Evolutionary conservation across 1,140 invertebrate species (phyloP).

Genomic region (Diprion similis): DNA sequence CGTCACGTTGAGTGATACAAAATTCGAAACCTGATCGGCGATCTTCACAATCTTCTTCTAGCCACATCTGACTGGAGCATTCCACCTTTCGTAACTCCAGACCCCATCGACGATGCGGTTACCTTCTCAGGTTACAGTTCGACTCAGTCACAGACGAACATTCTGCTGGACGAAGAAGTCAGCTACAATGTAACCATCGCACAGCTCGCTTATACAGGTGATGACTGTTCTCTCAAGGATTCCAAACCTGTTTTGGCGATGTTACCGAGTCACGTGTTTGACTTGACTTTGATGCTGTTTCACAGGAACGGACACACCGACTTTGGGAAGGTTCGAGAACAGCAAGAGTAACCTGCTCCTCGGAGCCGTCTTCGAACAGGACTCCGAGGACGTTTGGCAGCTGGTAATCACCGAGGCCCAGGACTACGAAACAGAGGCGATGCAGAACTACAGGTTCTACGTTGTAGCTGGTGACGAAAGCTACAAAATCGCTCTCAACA

Average conservation of each 20-base stretch:
- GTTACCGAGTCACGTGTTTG: no score
- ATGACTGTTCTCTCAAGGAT: not conserved
- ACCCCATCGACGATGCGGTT: slow-evolving; percentile 12
- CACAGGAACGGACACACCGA: slow-evolving; percentile 21
- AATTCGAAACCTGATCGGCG: not conserved
- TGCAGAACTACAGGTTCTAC: slow-evolving; percentile 54
- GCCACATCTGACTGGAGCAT: slow-evolving; percentile 20
- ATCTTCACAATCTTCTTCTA: not conserved
- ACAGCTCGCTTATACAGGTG: slow-evolving; percentile 26
- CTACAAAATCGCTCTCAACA: slow-evolving; percentile 44
- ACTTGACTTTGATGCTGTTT: not conserved
- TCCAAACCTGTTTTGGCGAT: no score
- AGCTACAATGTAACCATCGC: slow-evolving; percentile 27
- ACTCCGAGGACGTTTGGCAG: slow-evolving; percentile 21
- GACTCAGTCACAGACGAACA: not conserved
- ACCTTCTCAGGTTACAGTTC: slow-evolving; percentile 13
- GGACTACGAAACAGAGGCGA: slow-evolving; percentile 59
- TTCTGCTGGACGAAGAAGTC: slow-evolving; percentile 31
- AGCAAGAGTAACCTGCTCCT: slow-evolving; percentile 28
- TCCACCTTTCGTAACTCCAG: slow-evolving; percentile 24
- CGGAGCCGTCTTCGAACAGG: slow-evolving; percentile 26
- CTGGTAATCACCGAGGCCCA: slow-evolving; percentile 50
- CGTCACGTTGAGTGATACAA: not conserved
- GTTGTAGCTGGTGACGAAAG: slow-evolving; percentile 40
- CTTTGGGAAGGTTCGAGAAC: slow-evolving; percentile 21